A percentile compares a stretch with the other conserved stretches of the same genome.
Conservation (phyloP, 2,888 invertebrate genomes). For the Ceramica pisi region DNA sequence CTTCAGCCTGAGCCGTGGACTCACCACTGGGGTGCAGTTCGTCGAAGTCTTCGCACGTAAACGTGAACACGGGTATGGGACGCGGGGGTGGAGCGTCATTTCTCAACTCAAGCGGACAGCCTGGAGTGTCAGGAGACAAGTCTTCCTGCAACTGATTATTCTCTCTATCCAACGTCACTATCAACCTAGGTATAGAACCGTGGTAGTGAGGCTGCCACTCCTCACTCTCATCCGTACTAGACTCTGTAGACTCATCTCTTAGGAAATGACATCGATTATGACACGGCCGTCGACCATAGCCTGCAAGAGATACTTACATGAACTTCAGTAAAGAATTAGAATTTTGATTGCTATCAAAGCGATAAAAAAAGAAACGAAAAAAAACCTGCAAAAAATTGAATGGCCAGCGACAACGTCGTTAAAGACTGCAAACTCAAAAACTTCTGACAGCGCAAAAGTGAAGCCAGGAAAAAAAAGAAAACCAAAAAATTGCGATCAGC, state of each 20-base stretch:
- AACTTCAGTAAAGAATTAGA: slow-evolving; percentile 53
- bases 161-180: slow-evolving; percentile 85
- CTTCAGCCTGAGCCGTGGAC: slow-evolving; percentile 68
- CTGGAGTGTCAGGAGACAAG: slow-evolving; percentile 84
- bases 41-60: slow-evolving; percentile 87
- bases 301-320: slow-evolving; percentile 79
- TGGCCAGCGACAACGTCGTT: slow-evolving; percentile 11
- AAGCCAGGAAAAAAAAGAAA: slow-evolving; percentile 36
- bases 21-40: slow-evolving; percentile 72
- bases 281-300: slow-evolving; percentile 81
- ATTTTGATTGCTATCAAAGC: slow-evolving; percentile 53
- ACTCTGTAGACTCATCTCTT: slow-evolving; percentile 84
- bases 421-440: slow-evolving; percentile 44
- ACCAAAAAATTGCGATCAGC: slow-evolving; percentile 20
- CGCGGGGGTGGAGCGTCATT: slow-evolving; percentile 68
- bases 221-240: slow-evolving; percentile 86
- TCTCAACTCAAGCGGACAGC: slow-evolving; percentile 80
- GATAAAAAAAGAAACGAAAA: slow-evolving; percentile 45
- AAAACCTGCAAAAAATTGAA: slow-evolving; percentile 28
- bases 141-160: slow-evolving; percentile 84
- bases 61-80: slow-evolving; percentile 85
- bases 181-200: slow-evolving; percentile 86
- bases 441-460: slow-evolving; percentile 34
- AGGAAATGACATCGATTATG: slow-evolving; percentile 78
- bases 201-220: slow-evolving; percentile 81